Evolutionary conservation across 2,113 vertebrate species (phyloP).

Genomic region (Cyprinodon variegatus): DNA sequence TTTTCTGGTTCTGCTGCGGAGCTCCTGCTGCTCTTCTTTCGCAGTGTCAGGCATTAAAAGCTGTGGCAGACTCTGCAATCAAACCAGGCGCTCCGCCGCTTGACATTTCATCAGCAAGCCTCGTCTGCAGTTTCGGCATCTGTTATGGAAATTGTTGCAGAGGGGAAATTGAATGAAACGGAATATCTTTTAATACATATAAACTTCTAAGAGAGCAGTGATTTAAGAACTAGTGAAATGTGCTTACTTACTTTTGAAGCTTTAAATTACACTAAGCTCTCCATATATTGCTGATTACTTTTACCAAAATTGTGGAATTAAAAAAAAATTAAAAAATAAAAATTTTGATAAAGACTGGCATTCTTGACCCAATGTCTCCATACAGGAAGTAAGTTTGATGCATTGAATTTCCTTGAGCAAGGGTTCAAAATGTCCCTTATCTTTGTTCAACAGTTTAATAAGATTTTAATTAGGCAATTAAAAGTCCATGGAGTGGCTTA

Average conservation of each 20-base stretch:
- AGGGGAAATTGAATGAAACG: slow-evolving; percentile 69
- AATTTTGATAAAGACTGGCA: slow-evolving; percentile 46
- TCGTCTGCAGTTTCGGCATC: slow-evolving; percentile 71
- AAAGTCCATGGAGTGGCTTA: slow-evolving; percentile 77
- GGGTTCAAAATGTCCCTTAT: slow-evolving; percentile 71
- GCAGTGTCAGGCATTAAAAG: slow-evolving; percentile 55
- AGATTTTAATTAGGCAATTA: slow-evolving; percentile 81
- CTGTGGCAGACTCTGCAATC: slow-evolving; percentile 57
- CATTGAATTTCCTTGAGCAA: slow-evolving; percentile 59
- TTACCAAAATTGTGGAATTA: slow-evolving; percentile 49
- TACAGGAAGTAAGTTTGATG: slow-evolving; percentile 59
- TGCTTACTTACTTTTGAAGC: slow-evolving; percentile 61
- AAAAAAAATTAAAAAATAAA: slow-evolving; percentile 38
- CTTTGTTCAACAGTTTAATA: slow-evolving; percentile 75
- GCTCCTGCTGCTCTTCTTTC: slow-evolving; percentile 54
- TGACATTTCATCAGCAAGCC: slow-evolving; percentile 70
- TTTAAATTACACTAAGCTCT: slow-evolving; percentile 67
- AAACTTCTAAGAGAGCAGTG: slow-evolving; percentile 59
- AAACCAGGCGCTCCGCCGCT: slow-evolving; percentile 45
- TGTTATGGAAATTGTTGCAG: slow-evolving; percentile 72
- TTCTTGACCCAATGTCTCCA: slow-evolving; percentile 57
- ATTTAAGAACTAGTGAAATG: slow-evolving; percentile 65
- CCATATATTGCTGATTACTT: slow-evolving; percentile 32
- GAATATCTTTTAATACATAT: slow-evolving; percentile 73
- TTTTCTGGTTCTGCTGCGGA: slow-evolving; percentile 12